These are phyloP conservation scores for Catotricha subobsoleta DNA, from an alignment of 2,888 invertebrate species.

Conservation along the genomic window DNA sequence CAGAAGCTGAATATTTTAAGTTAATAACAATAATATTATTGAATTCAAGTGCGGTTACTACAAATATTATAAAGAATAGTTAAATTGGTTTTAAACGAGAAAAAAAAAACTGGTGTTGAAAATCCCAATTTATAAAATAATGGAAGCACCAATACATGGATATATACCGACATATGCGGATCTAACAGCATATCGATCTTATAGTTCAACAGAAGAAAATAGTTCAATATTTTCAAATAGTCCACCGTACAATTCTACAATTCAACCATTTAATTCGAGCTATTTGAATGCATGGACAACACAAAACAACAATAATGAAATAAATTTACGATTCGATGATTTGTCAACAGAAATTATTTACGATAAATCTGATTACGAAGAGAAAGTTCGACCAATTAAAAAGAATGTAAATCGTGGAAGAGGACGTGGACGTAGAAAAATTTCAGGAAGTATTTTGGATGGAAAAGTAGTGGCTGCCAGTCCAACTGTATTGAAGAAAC, in stretches of 20 bases:
- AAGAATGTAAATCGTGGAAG: neutral
- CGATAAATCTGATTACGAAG: neutral
- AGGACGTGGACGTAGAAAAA: constrained; percentile 6
- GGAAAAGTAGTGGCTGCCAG: constrained; percentile 27
- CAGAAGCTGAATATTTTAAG: neutral
- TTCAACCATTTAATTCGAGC: neutral
- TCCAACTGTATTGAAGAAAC: constrained; percentile 37
- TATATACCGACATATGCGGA: constrained; percentile 5
- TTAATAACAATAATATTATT: neutral
- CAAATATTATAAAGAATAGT: neutral
- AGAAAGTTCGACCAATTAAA: no score
- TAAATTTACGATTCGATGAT: constrained; percentile 1
- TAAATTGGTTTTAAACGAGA: neutral
- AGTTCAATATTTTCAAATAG: constrained; percentile 7
- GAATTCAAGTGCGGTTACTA: neutral
- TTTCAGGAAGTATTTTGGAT: constrained; percentile 5
- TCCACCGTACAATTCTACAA: constrained; percentile 2
- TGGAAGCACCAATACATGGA: constrained; percentile 6
- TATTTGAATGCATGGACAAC: constrained; percentile 2
- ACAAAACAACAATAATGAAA: neutral
- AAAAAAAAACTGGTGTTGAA: neutral
- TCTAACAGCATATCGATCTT: constrained; percentile 3
- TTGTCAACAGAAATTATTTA: neutral
- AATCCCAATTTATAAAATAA: neutral
- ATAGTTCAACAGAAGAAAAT: constrained; percentile 7